Base-by-base conservation (phyloP, 2,797 vertebrate species). In the Rhincodon typus region DNA sequence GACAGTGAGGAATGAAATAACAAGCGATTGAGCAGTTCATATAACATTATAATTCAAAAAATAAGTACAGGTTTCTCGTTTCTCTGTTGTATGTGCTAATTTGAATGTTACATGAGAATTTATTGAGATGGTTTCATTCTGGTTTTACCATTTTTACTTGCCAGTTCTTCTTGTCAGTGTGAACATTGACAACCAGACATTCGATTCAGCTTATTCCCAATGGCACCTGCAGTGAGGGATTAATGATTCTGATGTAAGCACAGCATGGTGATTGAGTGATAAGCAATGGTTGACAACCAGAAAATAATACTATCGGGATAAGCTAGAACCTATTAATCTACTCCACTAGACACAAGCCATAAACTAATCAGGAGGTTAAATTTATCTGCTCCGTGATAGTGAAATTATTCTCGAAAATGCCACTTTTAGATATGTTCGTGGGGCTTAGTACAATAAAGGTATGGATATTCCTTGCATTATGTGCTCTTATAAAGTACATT, bases 281-380 rank as follows among this genome's bases (percentile, higher is more conserved):
- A 69, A 93, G 66, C 8, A 93, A 93, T 69, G 66, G 62, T 69
- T 93, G 90, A 93, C 90, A 93, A 42, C 19, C 90, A 93, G n/a
- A 42, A 93, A 93, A 42, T 42, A 93, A 38, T 38, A 42, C 21
- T 12, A 38, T 67, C 34, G n/a, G 34, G 38, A n/a, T 38, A 42
- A 6, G 38, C 38, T 93, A 67, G 62, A 93, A 42, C 67, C 66
- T 93, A 93, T 91, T 91, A 38, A 42, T 93, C 62, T 62, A 69
- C 21, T 69, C 90, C n/a, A 93, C 8, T 67, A 34, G 34, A n/a
- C 19, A 19, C 82, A 46, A 84, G 46, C 82, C 46, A 84, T 46
- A 84, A 23, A 42, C 4, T 69, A 93, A 93, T 42, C 21, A 69
- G 66, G 23, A 69, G 66, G 69, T 27, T 84, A 23, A 17, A 93